phyloP scores from a whole-genome alignment of 2,888 invertebrate species.

The Dolichomitus sp. region DNA sequence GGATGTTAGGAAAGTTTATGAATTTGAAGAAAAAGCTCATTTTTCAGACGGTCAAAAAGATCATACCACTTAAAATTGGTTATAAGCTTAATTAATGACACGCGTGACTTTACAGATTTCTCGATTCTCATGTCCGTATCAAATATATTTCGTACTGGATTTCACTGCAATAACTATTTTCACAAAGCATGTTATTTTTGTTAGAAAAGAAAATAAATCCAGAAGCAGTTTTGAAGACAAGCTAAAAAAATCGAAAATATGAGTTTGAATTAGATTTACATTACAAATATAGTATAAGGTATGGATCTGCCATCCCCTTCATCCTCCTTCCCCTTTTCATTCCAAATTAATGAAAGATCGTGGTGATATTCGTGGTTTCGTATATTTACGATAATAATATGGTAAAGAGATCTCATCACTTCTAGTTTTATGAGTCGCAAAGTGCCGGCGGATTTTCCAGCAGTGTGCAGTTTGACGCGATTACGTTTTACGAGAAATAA shows the following conservation, averaged over 20 bases:
- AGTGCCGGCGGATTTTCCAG: constrained; percentile 67
- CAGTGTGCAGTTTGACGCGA: constrained; percentile 71
- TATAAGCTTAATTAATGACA: too few relatives aligned
- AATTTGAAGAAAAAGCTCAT: too few relatives aligned
- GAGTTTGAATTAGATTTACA: neutral
- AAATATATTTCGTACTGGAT: too few relatives aligned
- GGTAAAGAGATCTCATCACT: constrained; percentile 78
- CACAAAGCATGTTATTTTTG: neutral
- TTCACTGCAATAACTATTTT: too few relatives aligned
- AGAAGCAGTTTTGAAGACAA: neutral
- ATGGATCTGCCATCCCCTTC: neutral
- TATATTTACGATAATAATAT: constrained; percentile 76
- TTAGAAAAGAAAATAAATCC: neutral
- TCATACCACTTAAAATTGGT: too few relatives aligned
- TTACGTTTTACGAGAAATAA: constrained; percentile 76
- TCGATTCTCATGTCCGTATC: too few relatives aligned
- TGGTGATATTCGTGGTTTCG: constrained; percentile 79
- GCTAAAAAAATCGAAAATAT: neutral
- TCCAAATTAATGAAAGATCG: constrained; percentile 71
- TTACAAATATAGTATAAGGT: neutral
- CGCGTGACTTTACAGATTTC: too few relatives aligned
- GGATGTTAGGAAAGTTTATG: too few relatives aligned
- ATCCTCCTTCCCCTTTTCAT: neutral
- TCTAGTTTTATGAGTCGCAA: constrained; percentile 80
- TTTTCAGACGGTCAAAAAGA: too few relatives aligned